These are phyloP conservation scores for Kradibia gibbosae DNA, from an alignment of 1,140 invertebrate genomes.

Conservation along the genomic window DNA sequence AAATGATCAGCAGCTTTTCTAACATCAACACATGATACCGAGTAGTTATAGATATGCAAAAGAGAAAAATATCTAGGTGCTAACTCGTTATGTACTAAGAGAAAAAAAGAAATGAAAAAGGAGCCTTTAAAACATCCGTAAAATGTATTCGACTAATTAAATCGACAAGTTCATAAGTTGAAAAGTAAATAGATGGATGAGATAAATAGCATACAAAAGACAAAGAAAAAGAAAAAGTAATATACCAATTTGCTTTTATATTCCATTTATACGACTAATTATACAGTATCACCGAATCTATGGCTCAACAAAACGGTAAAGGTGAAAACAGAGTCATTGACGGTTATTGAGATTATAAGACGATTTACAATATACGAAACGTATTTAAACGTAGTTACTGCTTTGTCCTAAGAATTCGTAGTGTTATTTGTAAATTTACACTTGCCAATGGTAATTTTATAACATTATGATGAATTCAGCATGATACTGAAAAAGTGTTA, in stretches of 20 bases:
- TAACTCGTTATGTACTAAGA: neutral
- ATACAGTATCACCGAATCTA: neutral
- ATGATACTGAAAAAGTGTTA: constrained; percentile 13
- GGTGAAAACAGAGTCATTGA: neutral
- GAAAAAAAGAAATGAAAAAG: neutral
- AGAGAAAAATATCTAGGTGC: constrained; percentile 7
- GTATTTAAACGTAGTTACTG: neutral
- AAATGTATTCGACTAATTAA: constrained; percentile 56
- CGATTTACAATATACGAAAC: neutral
- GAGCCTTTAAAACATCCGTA: constrained; percentile 50
- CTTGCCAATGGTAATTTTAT: constrained; percentile 20
- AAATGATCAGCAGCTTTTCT: constrained; percentile 24
- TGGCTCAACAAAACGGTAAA: neutral
- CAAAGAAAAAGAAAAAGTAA: neutral
- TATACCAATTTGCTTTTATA: constrained; percentile 29
- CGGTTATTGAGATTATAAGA: neutral
- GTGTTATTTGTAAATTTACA: neutral
- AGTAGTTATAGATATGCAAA: neutral
- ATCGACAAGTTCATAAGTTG: constrained; percentile 42
- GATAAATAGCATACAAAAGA: neutral
- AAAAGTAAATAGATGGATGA: neutral
- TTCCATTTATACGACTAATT: neutral
- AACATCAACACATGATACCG: neutral
- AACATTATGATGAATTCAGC: constrained; percentile 1
- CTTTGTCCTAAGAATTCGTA: neutral